Conservation (phyloP, 1,140 invertebrate species). For the Drosophila takahashii region DNA sequence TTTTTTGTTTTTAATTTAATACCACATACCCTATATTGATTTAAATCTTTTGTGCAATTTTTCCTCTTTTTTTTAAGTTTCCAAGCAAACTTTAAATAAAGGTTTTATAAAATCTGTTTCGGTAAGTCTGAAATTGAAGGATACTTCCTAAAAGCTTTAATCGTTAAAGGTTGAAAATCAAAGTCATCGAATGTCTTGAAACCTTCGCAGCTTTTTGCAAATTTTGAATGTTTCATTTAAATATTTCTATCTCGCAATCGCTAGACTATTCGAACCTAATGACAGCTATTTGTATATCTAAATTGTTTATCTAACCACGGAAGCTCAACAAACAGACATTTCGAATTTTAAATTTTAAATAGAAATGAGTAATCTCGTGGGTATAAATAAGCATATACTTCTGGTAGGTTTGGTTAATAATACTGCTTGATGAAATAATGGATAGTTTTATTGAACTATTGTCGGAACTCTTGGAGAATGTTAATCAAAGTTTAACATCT, state of each 20-base stretch:
- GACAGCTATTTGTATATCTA: slow-evolving; percentile 28
- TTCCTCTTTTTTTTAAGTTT: slow-evolving; percentile 4
- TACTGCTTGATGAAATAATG: slow-evolving; percentile 23
- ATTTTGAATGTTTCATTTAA: background rate
- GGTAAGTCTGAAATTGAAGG: background rate
- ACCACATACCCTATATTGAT: slow-evolving; percentile 21
- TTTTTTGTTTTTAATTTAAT: background rate
- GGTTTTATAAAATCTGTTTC: slow-evolving; percentile 1
- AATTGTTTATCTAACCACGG: slow-evolving; percentile 36
- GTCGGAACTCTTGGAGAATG: slow-evolving; percentile 1
- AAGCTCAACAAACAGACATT: slow-evolving; percentile 38
- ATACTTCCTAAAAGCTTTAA: background rate
- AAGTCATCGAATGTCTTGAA: slow-evolving; percentile 12
- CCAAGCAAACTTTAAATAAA: slow-evolving; percentile 14
- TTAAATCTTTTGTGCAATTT: slow-evolving; percentile 44
- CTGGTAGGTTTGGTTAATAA: slow-evolving; percentile 7
- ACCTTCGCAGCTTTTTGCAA: slow-evolving; percentile 14
- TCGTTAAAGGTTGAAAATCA: background rate
- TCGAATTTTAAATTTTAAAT: background rate
- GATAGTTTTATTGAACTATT: slow-evolving; percentile 5
- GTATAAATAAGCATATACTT: slow-evolving; percentile 9
- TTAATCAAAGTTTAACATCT: background rate
- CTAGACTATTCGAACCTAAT: slow-evolving; percentile 23
- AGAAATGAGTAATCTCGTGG: background rate
- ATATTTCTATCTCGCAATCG: background rate